Conservation (phyloP, 2,113 vertebrate species). For the Orycteropus afer region DNA sequence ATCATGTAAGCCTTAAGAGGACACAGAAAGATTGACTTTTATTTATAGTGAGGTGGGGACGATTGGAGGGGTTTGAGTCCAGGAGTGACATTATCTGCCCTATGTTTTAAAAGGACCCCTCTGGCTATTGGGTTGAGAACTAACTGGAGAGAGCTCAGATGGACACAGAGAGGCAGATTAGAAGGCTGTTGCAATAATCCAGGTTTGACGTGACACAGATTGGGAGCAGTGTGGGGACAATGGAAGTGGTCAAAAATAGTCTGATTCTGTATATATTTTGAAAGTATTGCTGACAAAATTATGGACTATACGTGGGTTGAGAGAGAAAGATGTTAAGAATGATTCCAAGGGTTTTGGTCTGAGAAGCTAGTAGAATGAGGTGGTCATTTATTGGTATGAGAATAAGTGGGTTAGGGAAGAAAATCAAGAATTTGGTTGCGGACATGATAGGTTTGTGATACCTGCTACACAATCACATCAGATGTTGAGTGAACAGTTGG, state of each 20-base stretch:
- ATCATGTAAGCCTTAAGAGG: accelerated
- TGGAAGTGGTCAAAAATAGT: not conserved
- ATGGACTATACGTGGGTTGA: not conserved
- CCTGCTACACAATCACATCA: accelerated
- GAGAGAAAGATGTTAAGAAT: not conserved
- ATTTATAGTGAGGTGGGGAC: not conserved
- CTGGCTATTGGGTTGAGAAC: accelerated
- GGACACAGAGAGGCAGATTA: not conserved
- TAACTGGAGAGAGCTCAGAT: no score
- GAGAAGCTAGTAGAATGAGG: accelerated
- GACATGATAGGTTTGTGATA: accelerated
- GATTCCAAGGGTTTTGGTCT: not conserved
- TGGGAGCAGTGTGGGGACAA: not conserved
- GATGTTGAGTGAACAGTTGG: not conserved
- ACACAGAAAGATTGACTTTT: not conserved
- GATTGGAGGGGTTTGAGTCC: not conserved
- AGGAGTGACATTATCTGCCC: not conserved
- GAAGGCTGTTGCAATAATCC: not conserved
- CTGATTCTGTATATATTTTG: accelerated
- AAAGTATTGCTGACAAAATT: not conserved
- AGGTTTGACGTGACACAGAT: accelerated
- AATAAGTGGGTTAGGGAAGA: not conserved
- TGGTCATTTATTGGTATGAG: accelerated
- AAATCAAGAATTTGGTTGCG: not conserved
- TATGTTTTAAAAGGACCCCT: not conserved